A percentile compares a stretch with the other conserved stretches of the same genome.
These are phyloP conservation scores for Vimba vimba DNA, from an alignment of 2,113 vertebrate genomes.

Conservation along the genomic window DNA sequence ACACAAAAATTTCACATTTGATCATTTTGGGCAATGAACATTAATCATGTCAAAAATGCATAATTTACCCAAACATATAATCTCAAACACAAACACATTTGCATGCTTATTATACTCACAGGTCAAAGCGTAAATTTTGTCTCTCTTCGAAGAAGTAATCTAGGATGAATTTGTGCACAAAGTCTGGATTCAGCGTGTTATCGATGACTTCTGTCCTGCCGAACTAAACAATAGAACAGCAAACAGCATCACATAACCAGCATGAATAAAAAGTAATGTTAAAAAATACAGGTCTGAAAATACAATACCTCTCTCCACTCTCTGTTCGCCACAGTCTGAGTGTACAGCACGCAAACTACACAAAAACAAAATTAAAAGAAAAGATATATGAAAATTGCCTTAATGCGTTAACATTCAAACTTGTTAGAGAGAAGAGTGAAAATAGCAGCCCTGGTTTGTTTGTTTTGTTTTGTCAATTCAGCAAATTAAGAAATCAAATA, in stretches of 20 bases:
- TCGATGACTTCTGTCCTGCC: slow-evolving; percentile 97
- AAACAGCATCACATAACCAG: slow-evolving; percentile 13
- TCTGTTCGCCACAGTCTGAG: slow-evolving; percentile 91
- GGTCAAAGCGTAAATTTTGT: slow-evolving; percentile 95
- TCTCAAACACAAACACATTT: neutral
- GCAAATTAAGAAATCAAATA: neutral
- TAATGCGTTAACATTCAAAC: neutral
- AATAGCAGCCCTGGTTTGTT: neutral
- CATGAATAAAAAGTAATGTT: neutral
- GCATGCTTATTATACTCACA: slow-evolving; percentile 81
- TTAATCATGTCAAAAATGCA: too few relatives aligned
- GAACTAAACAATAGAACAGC: slow-evolving; percentile 77
- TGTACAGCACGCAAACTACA: slow-evolving; percentile 88
- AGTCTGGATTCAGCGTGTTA: slow-evolving; percentile 97
- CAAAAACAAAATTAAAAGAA: slow-evolving; percentile 35
- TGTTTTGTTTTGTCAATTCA: neutral
- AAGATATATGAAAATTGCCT: slow-evolving; percentile 21
- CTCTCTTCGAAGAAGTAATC: slow-evolving; percentile 98
- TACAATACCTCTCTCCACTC: slow-evolving; percentile 96
- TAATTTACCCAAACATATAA: neutral
- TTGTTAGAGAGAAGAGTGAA: neutral
- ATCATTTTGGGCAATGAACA: too few relatives aligned
- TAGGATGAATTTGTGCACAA: slow-evolving; percentile 95
- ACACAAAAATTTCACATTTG: too few relatives aligned
- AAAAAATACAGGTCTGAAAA: neutral